Evolutionary conservation across 92 coral and sea anemone genomes (phyloP).

Genomic region (Blastomussa wellsi): DNA sequence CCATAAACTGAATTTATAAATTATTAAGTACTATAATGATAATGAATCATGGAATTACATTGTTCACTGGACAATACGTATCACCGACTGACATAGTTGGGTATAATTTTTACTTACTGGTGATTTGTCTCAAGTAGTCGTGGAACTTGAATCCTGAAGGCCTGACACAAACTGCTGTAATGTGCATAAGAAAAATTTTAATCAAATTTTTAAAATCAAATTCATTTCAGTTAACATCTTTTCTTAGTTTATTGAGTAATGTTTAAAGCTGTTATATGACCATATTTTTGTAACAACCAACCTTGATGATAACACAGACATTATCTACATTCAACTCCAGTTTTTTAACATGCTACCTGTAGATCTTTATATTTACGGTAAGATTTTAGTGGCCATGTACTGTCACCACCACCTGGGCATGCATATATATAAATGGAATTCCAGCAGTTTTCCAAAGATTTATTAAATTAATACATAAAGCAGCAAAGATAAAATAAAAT

Average conservation of each 20-base stretch:
- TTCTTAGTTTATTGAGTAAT: too few species aligned
- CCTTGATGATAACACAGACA: too few species aligned
- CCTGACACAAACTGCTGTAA: constrained; percentile 33
- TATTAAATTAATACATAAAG: too few species aligned
- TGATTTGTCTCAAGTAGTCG: constrained; percentile 9
- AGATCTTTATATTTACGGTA: background rate
- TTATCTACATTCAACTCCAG: too few species aligned
- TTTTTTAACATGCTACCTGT: too few species aligned
- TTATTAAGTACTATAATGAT: background rate
- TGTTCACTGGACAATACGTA: background rate
- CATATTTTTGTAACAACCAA: too few species aligned
- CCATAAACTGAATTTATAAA: background rate
- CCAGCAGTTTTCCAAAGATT: too few species aligned
- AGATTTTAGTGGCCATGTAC: background rate
- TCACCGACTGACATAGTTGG: background rate
- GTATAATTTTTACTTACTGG: constrained; percentile 12
- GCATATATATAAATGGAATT: too few species aligned
- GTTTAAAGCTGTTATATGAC: too few species aligned
- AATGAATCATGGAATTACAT: background rate
- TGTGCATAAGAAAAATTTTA: too few species aligned
- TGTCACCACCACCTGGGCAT: too few species aligned
- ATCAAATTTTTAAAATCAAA: background rate
- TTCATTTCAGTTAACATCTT: too few species aligned
- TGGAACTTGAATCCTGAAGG: constrained; percentile 41
- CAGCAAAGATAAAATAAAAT: background rate